Evolutionary conservation across 1,140 invertebrate species (phyloP), one percentile per base, ranked within the genome.

Genomic region (Pseudomyrmex pallidus): DNA sequence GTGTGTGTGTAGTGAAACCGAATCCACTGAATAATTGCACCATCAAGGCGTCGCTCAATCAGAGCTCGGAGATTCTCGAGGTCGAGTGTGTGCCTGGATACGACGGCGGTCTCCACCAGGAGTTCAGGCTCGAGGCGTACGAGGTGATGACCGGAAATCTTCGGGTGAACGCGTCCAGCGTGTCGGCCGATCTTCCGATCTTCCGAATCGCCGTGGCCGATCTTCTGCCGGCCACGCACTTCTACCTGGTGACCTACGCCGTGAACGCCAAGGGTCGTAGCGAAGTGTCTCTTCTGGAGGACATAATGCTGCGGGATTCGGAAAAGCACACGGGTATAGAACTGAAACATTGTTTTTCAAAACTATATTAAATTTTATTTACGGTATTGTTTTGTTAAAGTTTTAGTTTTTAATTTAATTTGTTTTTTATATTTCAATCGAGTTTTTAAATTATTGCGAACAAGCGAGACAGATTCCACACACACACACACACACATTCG

Each of bases 221-320:
- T 83, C 94, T 97, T 62, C 94, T 96, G 72, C 94, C 95, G n/a
- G 94, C 93, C 67, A 94, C 95, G 35, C 95, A 95, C 82, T 94
- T 94, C 85, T 93, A 92, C 89, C 91, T 98, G 67, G 95, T 97
- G 67, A 96, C 97, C 76, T 98, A 98, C 92, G 97, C 98, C 54
- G 96, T 96, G 85, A 99, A 99, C 94, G 96, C 97, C 50, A 98
- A 98, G 93, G 98, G 98, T 62, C 96, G 96, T 78, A 98, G 97
- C 84, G 97, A 98, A 89, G 95, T 96, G 20, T 96, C 96, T 70
- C 95, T 97, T 0, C 94, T 98, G 13, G 97, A 98, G 91, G 97
- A 98, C 90, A 97, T 98, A 88, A 97, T 97, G 76, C 96, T 98
- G 87, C 97, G 97, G 91, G 97, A 98, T 92, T 97, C 98, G 4